Percentiles rank a stretch among this genome's conserved stretches.
These are phyloP conservation scores for Hybos culiciformis DNA, from an alignment of 2,888 invertebrate genomes.

Conservation along the genomic window DNA sequence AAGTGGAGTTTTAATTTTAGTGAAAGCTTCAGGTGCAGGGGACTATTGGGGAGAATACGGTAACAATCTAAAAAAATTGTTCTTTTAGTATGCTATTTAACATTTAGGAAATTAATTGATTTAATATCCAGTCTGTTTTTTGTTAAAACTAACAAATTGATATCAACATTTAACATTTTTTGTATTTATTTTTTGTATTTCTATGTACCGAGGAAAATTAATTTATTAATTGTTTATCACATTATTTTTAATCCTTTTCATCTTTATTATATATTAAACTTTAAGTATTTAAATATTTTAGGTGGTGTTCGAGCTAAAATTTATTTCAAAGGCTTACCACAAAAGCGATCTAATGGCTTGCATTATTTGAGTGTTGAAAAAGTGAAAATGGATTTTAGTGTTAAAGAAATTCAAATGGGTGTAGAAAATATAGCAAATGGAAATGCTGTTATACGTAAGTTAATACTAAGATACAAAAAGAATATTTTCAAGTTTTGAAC, in stretches of 20 bases:
- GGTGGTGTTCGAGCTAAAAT: conserved; percentile 75
- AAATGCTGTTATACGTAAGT: conserved; percentile 67
- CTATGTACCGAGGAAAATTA: conserved; percentile 6
- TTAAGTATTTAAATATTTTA: conserved; percentile 27
- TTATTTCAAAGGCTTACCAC: conserved; percentile 61
- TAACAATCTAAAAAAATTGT: conserved; percentile 27
- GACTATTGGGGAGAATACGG: conserved; percentile 86
- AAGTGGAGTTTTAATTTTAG: conserved; percentile 62
- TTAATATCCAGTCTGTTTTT: neutral
- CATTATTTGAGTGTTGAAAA: conserved; percentile 58
- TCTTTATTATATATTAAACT: neutral
- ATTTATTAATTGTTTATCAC: neutral
- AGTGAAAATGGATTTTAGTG: conserved; percentile 75
- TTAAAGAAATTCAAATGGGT: conserved; percentile 70
- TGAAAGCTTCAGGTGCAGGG: conserved; percentile 71
- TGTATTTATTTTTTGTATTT: neutral
- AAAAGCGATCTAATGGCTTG: conserved; percentile 43
- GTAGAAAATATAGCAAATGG: conserved; percentile 72
- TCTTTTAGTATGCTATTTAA: neutral
- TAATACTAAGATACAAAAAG: neutral
- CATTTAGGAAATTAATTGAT: neutral
- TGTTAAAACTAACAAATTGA: neutral
- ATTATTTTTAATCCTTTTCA: neutral
- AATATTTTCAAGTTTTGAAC: neutral
- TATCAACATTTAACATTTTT: conserved; percentile 2